phyloP scores from a whole-genome alignment of 2,888 invertebrate genomes.

The Yponomeuta plumbellus region DNA sequence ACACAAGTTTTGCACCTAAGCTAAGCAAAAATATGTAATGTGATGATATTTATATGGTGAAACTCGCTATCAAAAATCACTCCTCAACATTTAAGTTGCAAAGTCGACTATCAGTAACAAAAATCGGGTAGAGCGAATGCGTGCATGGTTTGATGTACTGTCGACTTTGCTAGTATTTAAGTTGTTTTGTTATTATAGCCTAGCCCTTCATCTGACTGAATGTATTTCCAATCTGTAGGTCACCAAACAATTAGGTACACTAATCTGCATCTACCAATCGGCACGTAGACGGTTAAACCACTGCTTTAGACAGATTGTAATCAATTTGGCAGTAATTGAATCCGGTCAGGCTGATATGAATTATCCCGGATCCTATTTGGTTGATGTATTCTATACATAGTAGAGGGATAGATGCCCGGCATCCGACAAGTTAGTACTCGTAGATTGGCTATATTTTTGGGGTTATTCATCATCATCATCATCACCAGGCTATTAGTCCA shows the following conservation, averaged over 20 bases:
- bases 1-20: no score
- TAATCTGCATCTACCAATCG: not conserved
- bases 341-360: conserved; percentile 51
- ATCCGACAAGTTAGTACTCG: not conserved
- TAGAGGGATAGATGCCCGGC: not conserved
- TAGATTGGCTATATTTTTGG: not conserved
- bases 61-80: no score
- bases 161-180: no score
- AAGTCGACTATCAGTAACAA: no score
- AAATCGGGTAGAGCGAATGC: no score
- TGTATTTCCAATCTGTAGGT: not conserved
- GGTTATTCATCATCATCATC: no score
- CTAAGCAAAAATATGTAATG: no score
- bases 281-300: not conserved
- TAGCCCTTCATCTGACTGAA: not conserved
- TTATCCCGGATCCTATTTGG: conserved; percentile 34
- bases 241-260: not conserved
- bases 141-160: no score
- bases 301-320: conserved; percentile 48
- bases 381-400: not conserved
- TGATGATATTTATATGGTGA: no score
- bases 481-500: no score
- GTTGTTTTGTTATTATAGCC: no score
- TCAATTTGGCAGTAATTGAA: conserved; percentile 67
- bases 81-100: no score